These are phyloP conservation scores for Crotalus horridus DNA, from an alignment of 2,113 vertebrate genomes.

Conservation along the genomic window DNA sequence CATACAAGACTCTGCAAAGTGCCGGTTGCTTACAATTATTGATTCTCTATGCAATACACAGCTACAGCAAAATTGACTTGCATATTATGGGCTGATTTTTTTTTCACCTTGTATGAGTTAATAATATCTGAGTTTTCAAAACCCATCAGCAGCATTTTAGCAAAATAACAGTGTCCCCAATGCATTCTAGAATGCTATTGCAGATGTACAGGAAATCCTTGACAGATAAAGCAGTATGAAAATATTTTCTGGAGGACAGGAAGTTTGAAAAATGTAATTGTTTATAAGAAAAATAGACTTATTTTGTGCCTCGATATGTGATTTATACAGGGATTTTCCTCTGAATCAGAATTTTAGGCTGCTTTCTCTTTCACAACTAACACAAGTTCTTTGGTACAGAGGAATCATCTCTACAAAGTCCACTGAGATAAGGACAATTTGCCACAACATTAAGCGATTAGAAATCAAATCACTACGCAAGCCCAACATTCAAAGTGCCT, in stretches of 20 bases:
- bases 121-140: neutral
- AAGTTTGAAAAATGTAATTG: neutral
- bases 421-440: neutral
- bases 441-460: neutral
- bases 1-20: too few relatives aligned
- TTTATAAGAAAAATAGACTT: neutral
- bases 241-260: neutral
- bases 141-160: neutral
- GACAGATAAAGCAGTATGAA: neutral
- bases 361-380: neutral
- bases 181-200: neutral
- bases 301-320: neutral
- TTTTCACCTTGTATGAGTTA: neutral
- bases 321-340: neutral
- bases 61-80: neutral
- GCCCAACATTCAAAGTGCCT: neutral
- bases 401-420: neutral
- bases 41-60: neutral
- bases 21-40: too few relatives aligned
- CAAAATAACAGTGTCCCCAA: neutral
- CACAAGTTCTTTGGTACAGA: neutral
- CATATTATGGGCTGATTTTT: neutral
- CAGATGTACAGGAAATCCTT: neutral
- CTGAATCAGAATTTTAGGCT: neutral
- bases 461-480: neutral